Conservation (phyloP, 2,113 vertebrate species). For the Rattus rattus region DNA sequence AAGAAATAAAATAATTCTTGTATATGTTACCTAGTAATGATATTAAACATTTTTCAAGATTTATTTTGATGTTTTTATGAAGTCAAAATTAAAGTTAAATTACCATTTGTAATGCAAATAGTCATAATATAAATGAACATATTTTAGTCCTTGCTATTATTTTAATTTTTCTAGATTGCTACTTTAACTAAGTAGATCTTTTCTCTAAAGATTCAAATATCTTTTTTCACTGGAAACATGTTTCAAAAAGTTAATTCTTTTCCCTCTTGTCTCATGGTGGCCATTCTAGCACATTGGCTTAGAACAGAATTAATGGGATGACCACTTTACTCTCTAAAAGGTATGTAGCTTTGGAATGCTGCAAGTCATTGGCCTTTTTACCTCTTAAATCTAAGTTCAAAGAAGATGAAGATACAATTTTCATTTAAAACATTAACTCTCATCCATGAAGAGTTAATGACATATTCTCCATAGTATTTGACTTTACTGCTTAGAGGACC, state of each 20-base stretch:
- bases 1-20: conserved; percentile 26
- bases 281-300: conserved; percentile 23
- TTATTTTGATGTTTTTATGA: conserved; percentile 12
- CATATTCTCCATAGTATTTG: conserved; percentile 6
- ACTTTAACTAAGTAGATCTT: background rate
- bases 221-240: background rate
- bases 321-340: conserved; percentile 37
- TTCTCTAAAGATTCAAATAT: background rate
- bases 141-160: background rate
- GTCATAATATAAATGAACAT: background rate
- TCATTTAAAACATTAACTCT: conserved; percentile 24
- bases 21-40: background rate
- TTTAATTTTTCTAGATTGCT: background rate
- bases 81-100: conserved; percentile 11
- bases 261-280: background rate
- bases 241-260: background rate
- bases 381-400: background rate
- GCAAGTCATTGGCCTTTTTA: conserved; percentile 40
- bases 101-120: background rate
- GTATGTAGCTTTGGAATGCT: background rate
- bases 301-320: conserved; percentile 14
- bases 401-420: conserved; percentile 42
- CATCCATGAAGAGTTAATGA: background rate
- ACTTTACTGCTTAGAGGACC: conserved; percentile 30
- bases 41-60: conserved; percentile 28